Evolutionary conservation across 2,888 invertebrate species (phyloP), one percentile per base, ranked within the genome.

Genomic region (Tetragonula carbonaria): DNA sequence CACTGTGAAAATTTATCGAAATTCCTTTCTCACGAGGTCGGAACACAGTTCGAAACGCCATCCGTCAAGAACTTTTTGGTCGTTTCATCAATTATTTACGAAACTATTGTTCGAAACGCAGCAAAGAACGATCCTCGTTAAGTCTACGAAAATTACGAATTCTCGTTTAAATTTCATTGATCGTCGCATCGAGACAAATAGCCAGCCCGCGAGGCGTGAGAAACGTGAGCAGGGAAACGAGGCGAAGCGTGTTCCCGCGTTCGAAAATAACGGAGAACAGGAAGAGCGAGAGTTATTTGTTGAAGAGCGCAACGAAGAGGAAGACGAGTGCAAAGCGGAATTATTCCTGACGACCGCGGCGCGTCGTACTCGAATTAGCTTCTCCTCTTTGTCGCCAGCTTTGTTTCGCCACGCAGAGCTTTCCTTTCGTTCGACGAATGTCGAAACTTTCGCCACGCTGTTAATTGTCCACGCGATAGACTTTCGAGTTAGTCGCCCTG

Each of bases 351-450:
- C 75, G 28, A 80, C 55, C 57, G 21, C 65, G 18, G 16, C 23
- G 57, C 50, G n/a, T 50, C 70, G 50, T 57, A 71, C 75, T 75
- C 75, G 57, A 75, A 80, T 80, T 80, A 75, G 68, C 75, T 16
- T 80, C 75, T 75, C 80, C 80, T 51, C 80, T 75, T 80, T 80
- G 75, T 70, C 70, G 28, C 6, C 50, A 16, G 45, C 33, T 33
- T 65, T 65, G 70, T 70, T 80, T 55, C 63, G 16, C 75, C 21
- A 18, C 45, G 18, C 45, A 33, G 33, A 33, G 70, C 65, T 74
- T 55, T 55, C 18, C 38, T 33, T 38, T 50, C 50, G 28, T 28
- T 55, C 55, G 70, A 3, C 2, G 4, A 21, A 23, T 50, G 70
- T 75, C 75, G 70, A 80, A 75, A 75, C 75, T 75, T 75, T 75